phyloP scores from a whole-genome alignment of 2,113 vertebrate genomes.

The Nestor notabilis region DNA sequence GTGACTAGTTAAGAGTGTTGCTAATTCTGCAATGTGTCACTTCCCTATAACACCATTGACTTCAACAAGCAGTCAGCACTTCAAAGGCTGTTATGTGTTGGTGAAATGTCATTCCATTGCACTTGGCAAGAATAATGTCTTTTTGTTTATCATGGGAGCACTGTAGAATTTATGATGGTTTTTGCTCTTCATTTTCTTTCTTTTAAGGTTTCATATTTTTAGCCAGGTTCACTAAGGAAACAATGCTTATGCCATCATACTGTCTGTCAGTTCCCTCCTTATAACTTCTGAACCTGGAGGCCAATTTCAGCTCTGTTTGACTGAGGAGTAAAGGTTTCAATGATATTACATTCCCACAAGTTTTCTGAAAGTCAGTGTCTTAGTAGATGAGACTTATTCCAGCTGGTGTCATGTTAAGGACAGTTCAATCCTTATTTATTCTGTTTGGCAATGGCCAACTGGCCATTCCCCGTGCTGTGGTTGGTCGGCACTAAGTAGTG shows the following conservation, averaged over 20 bases:
- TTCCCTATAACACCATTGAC: neutral
- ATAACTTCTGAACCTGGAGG: neutral
- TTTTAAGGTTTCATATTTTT: constrained; percentile 37
- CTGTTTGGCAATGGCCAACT: neutral
- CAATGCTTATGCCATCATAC: neutral
- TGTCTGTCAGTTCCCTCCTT: neutral
- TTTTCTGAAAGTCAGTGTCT: neutral
- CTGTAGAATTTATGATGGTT: constrained; percentile 12
- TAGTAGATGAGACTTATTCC: neutral
- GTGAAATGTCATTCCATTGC: neutral
- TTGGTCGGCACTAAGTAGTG: neutral
- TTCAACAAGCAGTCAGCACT: neutral
- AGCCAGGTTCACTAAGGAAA: neutral
- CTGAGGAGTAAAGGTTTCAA: neutral
- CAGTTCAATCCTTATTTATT: neutral
- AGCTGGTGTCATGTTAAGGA: neutral
- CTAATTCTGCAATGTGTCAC: neutral
- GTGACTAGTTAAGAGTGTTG: neutral
- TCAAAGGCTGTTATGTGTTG: neutral
- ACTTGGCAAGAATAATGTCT: neutral
- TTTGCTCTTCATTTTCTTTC: constrained; percentile 2
- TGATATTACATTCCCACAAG: neutral
- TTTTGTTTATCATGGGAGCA: neutral
- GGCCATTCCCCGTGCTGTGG: accelerated
- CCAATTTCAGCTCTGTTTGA: neutral